Conservation (phyloP, 2,888 invertebrate genomes). For the Oxystoma pomonae region DNA sequence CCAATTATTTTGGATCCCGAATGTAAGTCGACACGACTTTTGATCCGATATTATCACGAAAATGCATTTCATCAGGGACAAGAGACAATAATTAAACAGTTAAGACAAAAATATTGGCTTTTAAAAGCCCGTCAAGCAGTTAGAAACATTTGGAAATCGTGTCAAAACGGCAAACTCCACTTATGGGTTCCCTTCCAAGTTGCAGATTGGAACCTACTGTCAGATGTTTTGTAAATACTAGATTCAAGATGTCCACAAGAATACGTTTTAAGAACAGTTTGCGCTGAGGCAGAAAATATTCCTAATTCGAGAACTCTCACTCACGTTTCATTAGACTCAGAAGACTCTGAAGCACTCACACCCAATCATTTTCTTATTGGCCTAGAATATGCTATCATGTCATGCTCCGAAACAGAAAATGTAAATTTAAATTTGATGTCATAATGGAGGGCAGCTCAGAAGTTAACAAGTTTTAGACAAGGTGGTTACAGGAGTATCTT, state of each 20-base stretch:
- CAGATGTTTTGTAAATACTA: constrained; percentile 13
- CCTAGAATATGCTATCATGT: constrained; percentile 5
- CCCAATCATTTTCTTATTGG: neutral
- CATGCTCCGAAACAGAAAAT: neutral
- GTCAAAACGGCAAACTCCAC: constrained; percentile 15
- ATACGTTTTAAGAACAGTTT: constrained; percentile 9
- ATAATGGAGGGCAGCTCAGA: constrained; percentile 6
- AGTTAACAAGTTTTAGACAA: constrained; percentile 5
- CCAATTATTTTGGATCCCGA: constrained; percentile 1
- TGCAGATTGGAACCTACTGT: constrained; percentile 11
- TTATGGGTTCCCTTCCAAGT: constrained; percentile 14
- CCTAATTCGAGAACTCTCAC: neutral
- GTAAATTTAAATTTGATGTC: constrained; percentile 4
- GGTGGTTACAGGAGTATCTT: constrained; percentile 8
- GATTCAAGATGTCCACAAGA: constrained; percentile 5
- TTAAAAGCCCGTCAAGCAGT: constrained; percentile 12
- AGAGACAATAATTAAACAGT: constrained; percentile 11
- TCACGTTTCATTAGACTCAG: neutral
- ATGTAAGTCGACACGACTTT: constrained; percentile 13
- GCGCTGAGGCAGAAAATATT: constrained; percentile 7
- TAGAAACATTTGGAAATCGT: constrained; percentile 7
- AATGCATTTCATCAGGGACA: constrained; percentile 10
- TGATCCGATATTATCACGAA: constrained; percentile 16
- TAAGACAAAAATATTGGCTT: constrained; percentile 14
- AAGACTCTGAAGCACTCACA: neutral